Conservation (phyloP, 2,797 vertebrate genomes). For the Darevskia mixta region DNA sequence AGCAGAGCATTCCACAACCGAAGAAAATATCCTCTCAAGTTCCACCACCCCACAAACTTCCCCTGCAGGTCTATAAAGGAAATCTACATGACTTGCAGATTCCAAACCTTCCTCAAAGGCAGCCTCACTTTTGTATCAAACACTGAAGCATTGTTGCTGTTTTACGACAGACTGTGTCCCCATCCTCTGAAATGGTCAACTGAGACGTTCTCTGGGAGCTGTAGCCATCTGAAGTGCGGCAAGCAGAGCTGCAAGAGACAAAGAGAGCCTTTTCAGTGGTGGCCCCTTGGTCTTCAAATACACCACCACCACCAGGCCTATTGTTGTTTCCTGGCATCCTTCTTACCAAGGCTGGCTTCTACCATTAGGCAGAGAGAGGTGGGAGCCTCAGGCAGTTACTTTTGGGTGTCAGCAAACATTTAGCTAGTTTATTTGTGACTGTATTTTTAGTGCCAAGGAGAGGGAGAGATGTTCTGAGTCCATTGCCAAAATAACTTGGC, state of each 20-base stretch:
- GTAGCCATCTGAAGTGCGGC: too few species aligned
- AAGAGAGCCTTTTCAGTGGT: not conserved
- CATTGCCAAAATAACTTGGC: not conserved
- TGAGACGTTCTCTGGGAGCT: too few species aligned
- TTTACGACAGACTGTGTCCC: not conserved
- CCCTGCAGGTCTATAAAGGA: too few species aligned
- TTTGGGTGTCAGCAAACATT: not conserved
- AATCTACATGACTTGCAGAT: too few species aligned
- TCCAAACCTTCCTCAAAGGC: too few species aligned
- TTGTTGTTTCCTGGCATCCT: not conserved
- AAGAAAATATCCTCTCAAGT: too few species aligned
- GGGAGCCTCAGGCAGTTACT: not conserved
- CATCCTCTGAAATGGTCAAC: too few species aligned
- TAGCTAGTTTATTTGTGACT: not conserved
- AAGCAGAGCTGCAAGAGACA: too few species aligned
- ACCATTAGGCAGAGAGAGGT: not conserved
- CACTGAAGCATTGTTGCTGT: not conserved
- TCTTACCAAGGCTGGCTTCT: not conserved
- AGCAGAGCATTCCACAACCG: too few species aligned
- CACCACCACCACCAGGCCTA: not conserved
- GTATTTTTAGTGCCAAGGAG: too few species aligned
- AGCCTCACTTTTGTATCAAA: too few species aligned
- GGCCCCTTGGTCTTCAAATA: not conserved
- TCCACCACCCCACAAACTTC: too few species aligned
- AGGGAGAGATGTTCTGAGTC: not conserved